Base-by-base conservation (phyloP, 2,888 invertebrate species). In the Netelia inedita region DNA sequence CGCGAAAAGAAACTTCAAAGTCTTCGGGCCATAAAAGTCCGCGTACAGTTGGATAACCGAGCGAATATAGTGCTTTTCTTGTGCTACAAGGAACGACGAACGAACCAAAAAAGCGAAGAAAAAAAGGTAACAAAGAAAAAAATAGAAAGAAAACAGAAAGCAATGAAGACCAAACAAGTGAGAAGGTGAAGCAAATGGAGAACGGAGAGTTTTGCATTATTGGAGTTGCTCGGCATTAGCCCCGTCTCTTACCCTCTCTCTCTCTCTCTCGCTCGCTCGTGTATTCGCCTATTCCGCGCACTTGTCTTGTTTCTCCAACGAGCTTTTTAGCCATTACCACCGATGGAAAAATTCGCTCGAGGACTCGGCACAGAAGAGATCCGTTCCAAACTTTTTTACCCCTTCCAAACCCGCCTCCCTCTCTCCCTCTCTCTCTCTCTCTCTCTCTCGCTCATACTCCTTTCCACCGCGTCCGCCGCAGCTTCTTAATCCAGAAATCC, bases 401-500 rank as follows among this genome's bases (percentile, higher is more conserved):
- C 28, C 28, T 28, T 3, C 5, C 28, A 35, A 35, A 61, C 16
- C 53, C 21, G 21, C 82, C 53, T 72, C 43, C 35, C 66, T 50
- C 72, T 23, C 55, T 21, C 43, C 21, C 50, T 2, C n/a, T n/a
- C n/a, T n/a, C n/a, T 76, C 79, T 79, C 69, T 85, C 82, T 83
- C 83, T 85, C 68, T 68, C 28, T 41, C 50, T 16, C 14, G 68
- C 53, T 53, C 74, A 66, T 63, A 28, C 71, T 66, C 55, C 35
- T n/a, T 53, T n/a, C 53, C 76, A 53, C 46, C 59, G 35, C 55
- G 50, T 68, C 61, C 82, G 74, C 83, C 75, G 68, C 78, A 79
- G 74, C 65, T 85, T 79, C 82, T 86, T 86, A 85, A 86, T 86
- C 80, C 78, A 80, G 79, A 83, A 80, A 86, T 80, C 72, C 71